Evolutionary conservation across 2,797 vertebrate species (phyloP), one percentile per base, ranked within the genome.

Genomic region (Myoxocephalus aenaeus): DNA sequence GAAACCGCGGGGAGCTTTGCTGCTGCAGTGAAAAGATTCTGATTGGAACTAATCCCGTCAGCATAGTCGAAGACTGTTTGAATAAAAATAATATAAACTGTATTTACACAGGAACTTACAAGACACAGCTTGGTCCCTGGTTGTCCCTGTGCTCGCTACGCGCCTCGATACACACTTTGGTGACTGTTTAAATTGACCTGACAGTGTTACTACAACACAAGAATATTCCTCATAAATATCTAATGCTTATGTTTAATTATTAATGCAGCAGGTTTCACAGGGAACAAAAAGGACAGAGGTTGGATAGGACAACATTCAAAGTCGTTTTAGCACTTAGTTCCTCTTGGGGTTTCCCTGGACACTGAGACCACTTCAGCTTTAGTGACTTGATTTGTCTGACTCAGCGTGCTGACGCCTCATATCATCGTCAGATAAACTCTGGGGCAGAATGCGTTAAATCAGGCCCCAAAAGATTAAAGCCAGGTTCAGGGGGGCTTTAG

Each of bases 1-100:
- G 38, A 64, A 66, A 71, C 27, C 29, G 5, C 42, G 5, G 42
- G 42, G 3, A 42, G 44, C 42, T 66, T 29, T 80, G 66, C 22
- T 48, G 67, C 27, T 36, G 32, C 51, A 44, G 56, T 67, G 5
- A 38, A 50, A 65, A 48, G 12, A 27, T 2, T 59, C 5, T 29
- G 20, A 18, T 7, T 34, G 29, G 1, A 53, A 11, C 32, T 34
- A 14, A 44, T 25, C 46, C 38, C n/a, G 20, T 25, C 42, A 50
- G 46, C 9, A 20, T 3, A 50, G 20, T n/a, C 20, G 9, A 20
- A 50, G 48, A 20, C n/a, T 25, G 50, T 53, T 22, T 48, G 20
- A n/a, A 25, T 25, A 15, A 8, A 14, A 27, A 53, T 36, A 25
- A 18, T 57, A 22, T 22, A 53, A 4, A 70, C 18, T 15, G 7